phyloP scores from a whole-genome alignment of 2,113 vertebrate species.

The Sylvicapra grimmia region DNA sequence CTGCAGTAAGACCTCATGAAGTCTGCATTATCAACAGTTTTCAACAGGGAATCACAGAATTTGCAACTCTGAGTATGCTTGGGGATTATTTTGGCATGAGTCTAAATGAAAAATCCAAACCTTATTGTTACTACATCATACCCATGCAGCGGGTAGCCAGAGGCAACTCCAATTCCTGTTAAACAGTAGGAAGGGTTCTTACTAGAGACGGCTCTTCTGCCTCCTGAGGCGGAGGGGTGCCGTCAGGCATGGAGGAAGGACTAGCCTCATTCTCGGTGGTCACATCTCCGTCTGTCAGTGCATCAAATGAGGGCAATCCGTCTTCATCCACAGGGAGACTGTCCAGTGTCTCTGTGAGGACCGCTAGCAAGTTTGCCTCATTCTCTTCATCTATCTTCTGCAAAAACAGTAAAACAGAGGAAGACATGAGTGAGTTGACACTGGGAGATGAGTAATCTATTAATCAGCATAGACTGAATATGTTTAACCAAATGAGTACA shows the following conservation, averaged over 20 bases:
- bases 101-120: constrained; percentile 76
- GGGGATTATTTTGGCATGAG: constrained; percentile 45
- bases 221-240: constrained; percentile 92
- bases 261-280: constrained; percentile 95
- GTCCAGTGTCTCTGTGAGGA: constrained; percentile 99
- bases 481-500: background rate
- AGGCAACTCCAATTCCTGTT: constrained; percentile 79
- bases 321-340: constrained; percentile 99
- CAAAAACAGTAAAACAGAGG: constrained; percentile 40
- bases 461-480: background rate
- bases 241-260: constrained; percentile 92
- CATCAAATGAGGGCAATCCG: constrained; percentile 99
- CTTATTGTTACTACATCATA: constrained; percentile 80
- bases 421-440: background rate
- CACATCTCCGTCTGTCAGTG: constrained; percentile 98
- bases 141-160: constrained; percentile 78
- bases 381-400: constrained; percentile 99
- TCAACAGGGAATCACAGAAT: constrained; percentile 8
- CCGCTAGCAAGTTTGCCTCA: constrained; percentile 98
- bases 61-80: background rate
- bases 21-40: background rate
- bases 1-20: background rate
- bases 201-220: constrained; percentile 98
- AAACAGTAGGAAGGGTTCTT: constrained; percentile 87
- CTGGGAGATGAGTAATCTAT: background rate